A percentile compares a stretch with the other conserved stretches of the same genome.
These are phyloP conservation scores for Molorchus minor DNA, from an alignment of 2,888 invertebrate genomes.

Conservation along the genomic window DNA sequence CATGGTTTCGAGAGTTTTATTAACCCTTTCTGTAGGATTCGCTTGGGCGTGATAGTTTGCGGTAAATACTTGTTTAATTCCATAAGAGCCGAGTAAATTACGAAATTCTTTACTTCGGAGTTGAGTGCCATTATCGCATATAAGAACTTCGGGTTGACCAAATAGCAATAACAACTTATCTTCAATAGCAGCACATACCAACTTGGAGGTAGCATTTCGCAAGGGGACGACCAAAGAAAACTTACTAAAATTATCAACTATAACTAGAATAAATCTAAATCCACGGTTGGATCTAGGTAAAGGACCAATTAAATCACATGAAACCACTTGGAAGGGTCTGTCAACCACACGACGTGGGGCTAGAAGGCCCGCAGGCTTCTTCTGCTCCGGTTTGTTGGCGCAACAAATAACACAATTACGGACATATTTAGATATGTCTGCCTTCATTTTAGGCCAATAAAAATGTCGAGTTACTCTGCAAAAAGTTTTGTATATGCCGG, in stretches of 20 bases:
- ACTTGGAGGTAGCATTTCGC: slow-evolving; percentile 25
- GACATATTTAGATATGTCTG: slow-evolving; percentile 27
- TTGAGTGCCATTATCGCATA: slow-evolving; percentile 38
- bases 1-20: slow-evolving; percentile 33
- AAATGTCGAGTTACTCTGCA: neutral
- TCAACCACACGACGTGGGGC: neutral
- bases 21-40: slow-evolving; percentile 32
- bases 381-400: slow-evolving; percentile 24
- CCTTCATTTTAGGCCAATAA: slow-evolving; percentile 31
- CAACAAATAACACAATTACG: slow-evolving; percentile 25
- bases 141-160: slow-evolving; percentile 33
- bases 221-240: slow-evolving; percentile 34
- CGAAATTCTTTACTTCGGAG: slow-evolving; percentile 29
- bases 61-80: slow-evolving; percentile 22
- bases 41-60: slow-evolving; percentile 32
- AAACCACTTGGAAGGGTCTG: slow-evolving; percentile 33
- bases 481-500: slow-evolving; percentile 18
- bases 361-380: slow-evolving; percentile 20
- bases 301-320: too few species aligned
- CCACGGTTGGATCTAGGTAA: slow-evolving; percentile 26
- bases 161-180: slow-evolving; percentile 33
- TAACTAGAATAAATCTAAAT: too few species aligned
- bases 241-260: slow-evolving; percentile 39
- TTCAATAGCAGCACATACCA: slow-evolving; percentile 27
- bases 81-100: slow-evolving; percentile 18